Conservation (phyloP, 23 tunicate genomes). For the Clavelina lepadiformis region DNA sequence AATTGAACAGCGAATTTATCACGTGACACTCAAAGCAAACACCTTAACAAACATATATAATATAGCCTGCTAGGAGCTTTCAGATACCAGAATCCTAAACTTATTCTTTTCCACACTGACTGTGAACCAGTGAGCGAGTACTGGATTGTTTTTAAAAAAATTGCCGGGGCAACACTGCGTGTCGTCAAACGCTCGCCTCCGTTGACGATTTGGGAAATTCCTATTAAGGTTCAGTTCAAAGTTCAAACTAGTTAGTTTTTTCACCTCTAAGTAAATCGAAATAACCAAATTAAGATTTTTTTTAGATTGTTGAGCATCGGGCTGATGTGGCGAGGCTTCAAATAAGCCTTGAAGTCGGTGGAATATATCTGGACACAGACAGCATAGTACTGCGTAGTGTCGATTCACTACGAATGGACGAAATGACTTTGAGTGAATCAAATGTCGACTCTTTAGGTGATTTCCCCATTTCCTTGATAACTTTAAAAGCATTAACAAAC, state of each 20-base stretch:
- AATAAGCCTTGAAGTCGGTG: slow-evolving; percentile 8
- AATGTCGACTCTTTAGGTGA: too few species aligned
- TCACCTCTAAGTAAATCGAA: too few species aligned
- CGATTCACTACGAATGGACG: slow-evolving; percentile 21
- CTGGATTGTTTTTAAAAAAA: slow-evolving; percentile 30
- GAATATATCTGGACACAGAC: slow-evolving; percentile 53
- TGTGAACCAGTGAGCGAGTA: slow-evolving; percentile 47
- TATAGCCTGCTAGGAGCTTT: slow-evolving; percentile 38
- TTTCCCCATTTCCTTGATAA: too few species aligned
- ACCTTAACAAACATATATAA: too few species aligned
- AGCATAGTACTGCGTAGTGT: slow-evolving; percentile 37
- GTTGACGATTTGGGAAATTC: slow-evolving; percentile 25
- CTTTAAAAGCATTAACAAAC: too few species aligned
- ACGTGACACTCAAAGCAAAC: too few species aligned
- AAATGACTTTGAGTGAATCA: slow-evolving; percentile 72
- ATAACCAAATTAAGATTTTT: too few species aligned
- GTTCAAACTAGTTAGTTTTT: too few species aligned
- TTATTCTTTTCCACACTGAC: slow-evolving; percentile 67
- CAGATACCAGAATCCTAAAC: slow-evolving; percentile 35
- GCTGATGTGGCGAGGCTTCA: slow-evolving; percentile 14
- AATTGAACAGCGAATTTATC: too few species aligned
- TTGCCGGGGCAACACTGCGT: slow-evolving; percentile 28
- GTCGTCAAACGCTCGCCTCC: slow-evolving; percentile 67
- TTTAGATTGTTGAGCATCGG: slow-evolving; percentile 12
- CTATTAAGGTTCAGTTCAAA: slow-evolving; percentile 33